Evolutionary conservation across 2,113 vertebrate genomes (phyloP).

Genomic region (Periophthalmodon schlosseri): DNA sequence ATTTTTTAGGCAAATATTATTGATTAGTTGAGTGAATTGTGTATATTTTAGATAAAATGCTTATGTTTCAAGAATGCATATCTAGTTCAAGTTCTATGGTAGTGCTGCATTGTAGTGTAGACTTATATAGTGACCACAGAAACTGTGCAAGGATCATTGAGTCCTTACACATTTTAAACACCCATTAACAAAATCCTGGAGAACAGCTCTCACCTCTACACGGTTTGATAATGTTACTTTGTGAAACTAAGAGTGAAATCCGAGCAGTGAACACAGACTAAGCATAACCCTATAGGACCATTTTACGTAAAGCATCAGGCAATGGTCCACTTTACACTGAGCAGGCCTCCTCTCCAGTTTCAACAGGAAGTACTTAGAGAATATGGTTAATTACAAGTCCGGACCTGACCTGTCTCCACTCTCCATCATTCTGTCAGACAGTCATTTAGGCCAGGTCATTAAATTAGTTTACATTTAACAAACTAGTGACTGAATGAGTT

Average conservation of each 20-base stretch:
- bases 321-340: constrained; percentile 38
- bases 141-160: no score
- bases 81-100: no score
- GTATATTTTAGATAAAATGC: no score
- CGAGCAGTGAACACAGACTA: constrained; percentile 10
- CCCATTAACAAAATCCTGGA: not conserved
- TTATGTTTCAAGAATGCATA: no score
- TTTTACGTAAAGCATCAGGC: constrained; percentile 7
- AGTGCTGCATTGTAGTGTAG: no score
- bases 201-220: not conserved
- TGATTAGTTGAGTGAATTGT: no score
- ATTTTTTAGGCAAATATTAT: no score
- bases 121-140: no score
- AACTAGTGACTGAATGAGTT: constrained; percentile 45
- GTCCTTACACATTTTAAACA: no score
- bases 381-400: constrained; percentile 67
- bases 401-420: constrained; percentile 56
- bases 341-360: constrained; percentile 55
- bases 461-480: constrained; percentile 34
- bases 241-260: constrained; percentile 24
- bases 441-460: constrained; percentile 57
- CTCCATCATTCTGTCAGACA: constrained; percentile 68
- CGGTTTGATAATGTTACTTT: constrained; percentile 4
- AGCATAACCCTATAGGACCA: constrained; percentile 3
- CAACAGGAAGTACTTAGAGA: constrained; percentile 71